Evolutionary conservation across 2,113 vertebrate genomes (phyloP), one percentile per base, ranked within the genome.

Genomic region (Chionomys nivalis): DNA sequence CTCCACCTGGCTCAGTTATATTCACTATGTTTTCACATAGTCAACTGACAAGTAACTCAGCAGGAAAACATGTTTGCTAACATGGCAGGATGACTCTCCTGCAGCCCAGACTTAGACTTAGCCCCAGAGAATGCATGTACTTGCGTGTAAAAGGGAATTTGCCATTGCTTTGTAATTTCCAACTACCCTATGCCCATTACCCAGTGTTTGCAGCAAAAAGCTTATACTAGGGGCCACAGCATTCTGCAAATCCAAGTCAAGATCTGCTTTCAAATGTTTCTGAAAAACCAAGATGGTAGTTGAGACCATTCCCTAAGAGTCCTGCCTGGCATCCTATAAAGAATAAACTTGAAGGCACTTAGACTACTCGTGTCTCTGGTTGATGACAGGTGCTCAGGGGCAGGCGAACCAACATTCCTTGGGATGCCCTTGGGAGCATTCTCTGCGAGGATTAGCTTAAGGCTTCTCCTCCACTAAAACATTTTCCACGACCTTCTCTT

Each of bases 401-500:
- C 88, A 85, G 44, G 65, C 13, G 9, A 28, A 85, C 65, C n/a
- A 79, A 24, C 9, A 55, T 7, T 75, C 83, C 77, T 70, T 39
- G 24, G 1, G 44, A 17, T 23, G 28, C 87, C 91, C 95, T 86
- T 81, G 79, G 97, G 75, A 97, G 97, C 66, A 97, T 1, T 90
- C 33, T 24, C 97, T 42, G 0, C 0, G 0, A 93, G 96, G 96
- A 97, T 97, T 94, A 97, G 96, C 89, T 86, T 11, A 19, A 87
- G 87, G 83, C 90, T 95, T 94, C 94, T 97, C 97, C 94, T 96
- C 96, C 96, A 96, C 68, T 97, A 86, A 98, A 97, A 88, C 97
- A 89, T 95, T 95, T 98, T 98, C 97, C 96, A 82, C 91, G 82
- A 97, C 97, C 95, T 98, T 98, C 98, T 92, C 94, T 97, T 66